Conservation (phyloP, 2,797 vertebrate genomes). For the Leptoclinus maculatus region DNA sequence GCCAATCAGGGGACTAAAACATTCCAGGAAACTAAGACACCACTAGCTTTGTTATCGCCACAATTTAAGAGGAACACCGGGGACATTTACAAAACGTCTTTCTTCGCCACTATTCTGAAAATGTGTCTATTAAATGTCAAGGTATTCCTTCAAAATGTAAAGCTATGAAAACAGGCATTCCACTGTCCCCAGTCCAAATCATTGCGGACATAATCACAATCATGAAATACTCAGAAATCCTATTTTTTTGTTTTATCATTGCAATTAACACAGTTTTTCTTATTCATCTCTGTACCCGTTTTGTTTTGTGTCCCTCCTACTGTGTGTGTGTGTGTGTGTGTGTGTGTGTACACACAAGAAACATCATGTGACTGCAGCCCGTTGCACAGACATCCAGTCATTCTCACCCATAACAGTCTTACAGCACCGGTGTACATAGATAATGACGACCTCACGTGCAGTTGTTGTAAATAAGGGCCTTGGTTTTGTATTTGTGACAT, state of each 20-base stretch:
- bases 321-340: neutral
- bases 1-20: constrained; percentile 65
- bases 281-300: constrained; percentile 17
- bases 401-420: constrained; percentile 37
- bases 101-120: constrained; percentile 48
- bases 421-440: constrained; percentile 72
- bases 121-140: neutral
- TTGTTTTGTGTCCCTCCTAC: constrained; percentile 14
- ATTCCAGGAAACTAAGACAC: constrained; percentile 65
- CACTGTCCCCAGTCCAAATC: constrained; percentile 9
- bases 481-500: constrained; percentile 72
- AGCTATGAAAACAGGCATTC: constrained; percentile 9
- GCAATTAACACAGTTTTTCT: constrained; percentile 6
- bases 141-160: constrained; percentile 48
- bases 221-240: constrained; percentile 2
- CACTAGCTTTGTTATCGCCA: constrained; percentile 53
- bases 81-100: constrained; percentile 7
- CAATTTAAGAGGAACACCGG: constrained; percentile 36
- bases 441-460: constrained; percentile 54
- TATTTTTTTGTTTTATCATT: neutral
- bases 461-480: constrained; percentile 78
- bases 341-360: constrained; percentile 17
- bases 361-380: constrained; percentile 55
- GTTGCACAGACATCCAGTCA: constrained; percentile 19
- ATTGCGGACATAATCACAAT: neutral